Evolutionary conservation across 2,797 vertebrate genomes (phyloP).

Genomic region (Heteromormyrus szaboi): DNA sequence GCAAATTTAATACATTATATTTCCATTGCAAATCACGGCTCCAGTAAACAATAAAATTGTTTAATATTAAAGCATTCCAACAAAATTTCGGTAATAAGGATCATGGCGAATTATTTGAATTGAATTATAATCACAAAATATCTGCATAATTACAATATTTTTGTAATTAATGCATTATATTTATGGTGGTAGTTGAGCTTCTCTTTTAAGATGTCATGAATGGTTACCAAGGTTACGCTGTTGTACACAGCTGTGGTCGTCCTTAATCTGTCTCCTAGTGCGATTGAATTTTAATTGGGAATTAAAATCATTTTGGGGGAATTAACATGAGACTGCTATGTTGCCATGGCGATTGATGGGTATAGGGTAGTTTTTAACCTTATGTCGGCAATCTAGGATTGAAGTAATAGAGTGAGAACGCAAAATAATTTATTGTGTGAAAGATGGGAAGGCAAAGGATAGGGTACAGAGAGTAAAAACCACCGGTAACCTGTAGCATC

Average conservation of each 20-base stretch:
- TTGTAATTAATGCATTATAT: constrained; percentile 16
- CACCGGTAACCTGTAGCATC: background rate
- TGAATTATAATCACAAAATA: constrained; percentile 14
- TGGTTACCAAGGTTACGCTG: constrained; percentile 13
- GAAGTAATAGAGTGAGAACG: background rate
- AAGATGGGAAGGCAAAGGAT: background rate
- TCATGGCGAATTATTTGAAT: constrained; percentile 14
- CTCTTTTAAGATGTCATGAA: constrained; percentile 12
- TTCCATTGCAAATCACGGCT: background rate
- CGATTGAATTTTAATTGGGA: constrained; percentile 27
- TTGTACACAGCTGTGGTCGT: constrained; percentile 16
- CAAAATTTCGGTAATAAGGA: constrained; percentile 4
- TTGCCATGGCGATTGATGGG: constrained; percentile 15
- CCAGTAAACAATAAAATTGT: background rate
- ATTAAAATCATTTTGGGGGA: constrained; percentile 22
- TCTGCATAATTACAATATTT: constrained; percentile 1
- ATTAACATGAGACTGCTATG: constrained; percentile 22
- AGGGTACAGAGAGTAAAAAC: background rate
- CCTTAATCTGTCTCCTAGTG: background rate
- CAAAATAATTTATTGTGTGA: constrained; percentile 4
- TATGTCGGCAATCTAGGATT: background rate
- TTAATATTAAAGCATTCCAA: constrained; percentile 1
- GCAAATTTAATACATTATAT: background rate
- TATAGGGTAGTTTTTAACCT: constrained; percentile 3
- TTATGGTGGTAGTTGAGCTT: constrained; percentile 11